Evolutionary conservation across 1,140 invertebrate species (phyloP), one percentile per base, ranked within the genome.

Genomic region (Lepeophtheirus salmonis): DNA sequence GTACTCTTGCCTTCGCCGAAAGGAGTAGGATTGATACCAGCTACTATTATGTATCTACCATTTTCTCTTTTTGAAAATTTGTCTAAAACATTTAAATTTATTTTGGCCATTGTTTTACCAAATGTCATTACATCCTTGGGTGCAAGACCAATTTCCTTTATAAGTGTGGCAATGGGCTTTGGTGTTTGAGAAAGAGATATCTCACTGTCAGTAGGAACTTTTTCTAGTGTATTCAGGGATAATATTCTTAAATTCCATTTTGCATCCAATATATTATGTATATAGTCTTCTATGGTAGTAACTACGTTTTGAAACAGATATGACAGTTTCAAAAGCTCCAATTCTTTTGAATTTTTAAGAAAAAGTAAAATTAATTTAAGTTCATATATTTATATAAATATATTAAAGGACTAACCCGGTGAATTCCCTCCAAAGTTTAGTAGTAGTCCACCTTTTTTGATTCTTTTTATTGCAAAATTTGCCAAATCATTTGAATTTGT

Each of bases 1-100:
- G 96, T 99, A 69, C 76, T 94, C 75, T 97, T 97, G 1, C 94
- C 92, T 74, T 97, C 94, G 4, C 94, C 95, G 1, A 98, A 74
- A 0, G 92, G 90, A 0, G 94, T 98, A 0, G 94, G 92, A 0
- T 91, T 97, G 10, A 97, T 54, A 50, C 58, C 48, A 20, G 13
- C 41, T 12, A 58, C 24, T 22, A 64, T 22, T 22, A 61, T 50
- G 1, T 22, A 50, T 13, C 62, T 64, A 24, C 60, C 50, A 3
- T 20, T 59, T 26, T 18, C 12, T 58, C 49, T 48, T 52, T 79
- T 66, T 49, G 75, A 67, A 3, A 96, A 72, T 54, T 92, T 73
- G 10, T 95, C 73, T 3, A 96, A 69, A 49, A 91, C 80, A 1
- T 78, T 78, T 2, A 97, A 72, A 0, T 82, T 79, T n/a, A 99